phyloP scores from a whole-genome alignment of 2,797 vertebrate species.

The Hozukius guyotensis region DNA sequence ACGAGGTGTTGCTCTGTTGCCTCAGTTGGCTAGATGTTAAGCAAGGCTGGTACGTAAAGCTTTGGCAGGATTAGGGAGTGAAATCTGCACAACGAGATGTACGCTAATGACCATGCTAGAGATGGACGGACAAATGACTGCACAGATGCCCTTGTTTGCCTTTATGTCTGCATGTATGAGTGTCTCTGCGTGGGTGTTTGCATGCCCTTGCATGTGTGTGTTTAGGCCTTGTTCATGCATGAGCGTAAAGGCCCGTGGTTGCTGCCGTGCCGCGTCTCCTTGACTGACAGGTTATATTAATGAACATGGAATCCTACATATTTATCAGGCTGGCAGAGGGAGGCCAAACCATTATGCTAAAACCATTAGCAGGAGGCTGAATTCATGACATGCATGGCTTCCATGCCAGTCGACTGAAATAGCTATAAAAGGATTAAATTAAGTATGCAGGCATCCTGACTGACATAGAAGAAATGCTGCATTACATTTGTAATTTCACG shows the following conservation, averaged over 20 bases:
- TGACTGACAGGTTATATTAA: conserved; percentile 68
- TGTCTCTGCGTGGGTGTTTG: background rate
- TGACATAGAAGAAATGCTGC: conserved; percentile 39
- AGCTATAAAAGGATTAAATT: conserved; percentile 66
- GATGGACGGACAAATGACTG: conserved; percentile 23
- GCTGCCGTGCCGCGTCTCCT: background rate
- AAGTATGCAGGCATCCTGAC: conserved; percentile 53
- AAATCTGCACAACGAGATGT: conserved; percentile 30
- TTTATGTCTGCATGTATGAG: background rate
- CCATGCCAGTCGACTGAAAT: conserved; percentile 52
- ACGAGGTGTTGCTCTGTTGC: conserved; percentile 46
- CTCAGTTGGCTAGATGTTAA: conserved; percentile 34
- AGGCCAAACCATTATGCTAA: conserved; percentile 56
- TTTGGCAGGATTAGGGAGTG: conserved; percentile 47
- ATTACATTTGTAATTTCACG: conserved; percentile 33
- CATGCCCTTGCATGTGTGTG: background rate
- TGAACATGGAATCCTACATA: conserved; percentile 45
- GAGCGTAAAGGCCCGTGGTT: background rate
- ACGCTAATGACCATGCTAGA: conserved; percentile 23
- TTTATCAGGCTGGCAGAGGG: conserved; percentile 49
- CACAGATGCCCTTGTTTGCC: background rate
- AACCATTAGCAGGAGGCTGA: conserved; percentile 53
- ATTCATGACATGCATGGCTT: conserved; percentile 52
- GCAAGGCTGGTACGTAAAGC: conserved; percentile 10
- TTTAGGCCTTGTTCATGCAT: background rate